These are phyloP conservation scores for Coregonus sp. DNA, from an alignment of 2,797 vertebrate species.

Conservation along the genomic window DNA sequence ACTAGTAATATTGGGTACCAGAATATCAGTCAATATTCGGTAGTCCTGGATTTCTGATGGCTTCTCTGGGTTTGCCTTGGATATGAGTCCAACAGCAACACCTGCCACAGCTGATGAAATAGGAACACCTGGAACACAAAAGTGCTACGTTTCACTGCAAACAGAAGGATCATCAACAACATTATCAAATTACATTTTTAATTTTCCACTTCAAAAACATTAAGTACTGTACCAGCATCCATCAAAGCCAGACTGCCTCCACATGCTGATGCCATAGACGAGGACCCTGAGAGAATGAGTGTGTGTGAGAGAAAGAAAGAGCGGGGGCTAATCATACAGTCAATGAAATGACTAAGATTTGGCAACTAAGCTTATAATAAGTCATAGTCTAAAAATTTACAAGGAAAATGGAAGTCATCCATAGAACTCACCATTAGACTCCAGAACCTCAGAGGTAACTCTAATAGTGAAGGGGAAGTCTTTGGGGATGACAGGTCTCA, in stretches of 20 bases:
- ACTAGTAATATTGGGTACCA: constrained; percentile 73
- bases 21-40: constrained; percentile 92
- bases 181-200: not conserved
- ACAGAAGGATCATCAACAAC: not conserved
- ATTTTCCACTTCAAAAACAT: not conserved
- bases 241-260: constrained; percentile 94
- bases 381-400: not conserved
- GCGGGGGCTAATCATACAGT: not conserved
- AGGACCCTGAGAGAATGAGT: constrained; percentile 81
- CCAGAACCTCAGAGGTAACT: constrained; percentile 95
- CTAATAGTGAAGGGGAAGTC: constrained; percentile 97
- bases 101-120: constrained; percentile 90
- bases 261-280: constrained; percentile 97
- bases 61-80: constrained; percentile 79
- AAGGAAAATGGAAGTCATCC: not conserved
- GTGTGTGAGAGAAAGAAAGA: not conserved
- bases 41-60: constrained; percentile 87
- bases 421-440: constrained; percentile 87
- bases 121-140: constrained; percentile 84
- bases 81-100: constrained; percentile 91
- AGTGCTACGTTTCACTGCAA: not conserved
- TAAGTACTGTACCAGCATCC: constrained; percentile 88
- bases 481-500: constrained; percentile 90
- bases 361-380: not conserved
- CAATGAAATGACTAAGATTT: not conserved